These are phyloP conservation scores for Catagonus wagneri DNA, from an alignment of 2,113 vertebrate genomes.

Conservation along the genomic window DNA sequence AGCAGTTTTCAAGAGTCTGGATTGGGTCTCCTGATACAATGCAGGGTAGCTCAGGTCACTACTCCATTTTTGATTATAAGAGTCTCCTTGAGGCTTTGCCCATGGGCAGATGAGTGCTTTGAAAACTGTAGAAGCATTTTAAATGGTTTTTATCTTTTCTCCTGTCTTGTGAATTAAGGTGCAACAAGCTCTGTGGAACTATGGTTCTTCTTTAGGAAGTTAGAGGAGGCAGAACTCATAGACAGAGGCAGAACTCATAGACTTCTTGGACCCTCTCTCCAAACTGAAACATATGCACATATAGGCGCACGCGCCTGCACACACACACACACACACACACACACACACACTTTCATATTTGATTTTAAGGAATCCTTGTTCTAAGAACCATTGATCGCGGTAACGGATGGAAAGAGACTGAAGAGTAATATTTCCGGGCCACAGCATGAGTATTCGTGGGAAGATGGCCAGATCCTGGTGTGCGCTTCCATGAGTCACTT, in stretches of 20 bases:
- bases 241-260: not conserved
- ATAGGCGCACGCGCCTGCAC: not conserved
- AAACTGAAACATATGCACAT: not conserved
- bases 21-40: constrained; percentile 28
- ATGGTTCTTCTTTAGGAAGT: not conserved
- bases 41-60: not conserved
- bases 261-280: not conserved
- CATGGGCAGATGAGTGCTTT: not conserved
- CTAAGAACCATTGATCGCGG: not conserved
- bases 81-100: not conserved
- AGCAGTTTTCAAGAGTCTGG: not conserved
- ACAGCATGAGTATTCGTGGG: not conserved
- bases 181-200: not conserved
- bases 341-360: not conserved
- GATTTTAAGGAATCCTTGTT: not conserved
- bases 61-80: not conserved
- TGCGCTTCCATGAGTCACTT: not conserved
- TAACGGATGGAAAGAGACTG: not conserved
- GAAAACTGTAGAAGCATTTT: constrained; percentile 14
- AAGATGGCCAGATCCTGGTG: not conserved
- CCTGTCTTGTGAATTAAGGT: not conserved
- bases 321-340: not conserved
- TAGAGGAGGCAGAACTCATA: not conserved
- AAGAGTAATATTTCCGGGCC: not conserved
- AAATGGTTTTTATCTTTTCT: constrained; percentile 34